Percentiles rank a stretch among this genome's conserved stretches.
These are phyloP conservation scores for Cephalopachus bancanus DNA, from an alignment of 2,797 vertebrate species.

Conservation along the genomic window DNA sequence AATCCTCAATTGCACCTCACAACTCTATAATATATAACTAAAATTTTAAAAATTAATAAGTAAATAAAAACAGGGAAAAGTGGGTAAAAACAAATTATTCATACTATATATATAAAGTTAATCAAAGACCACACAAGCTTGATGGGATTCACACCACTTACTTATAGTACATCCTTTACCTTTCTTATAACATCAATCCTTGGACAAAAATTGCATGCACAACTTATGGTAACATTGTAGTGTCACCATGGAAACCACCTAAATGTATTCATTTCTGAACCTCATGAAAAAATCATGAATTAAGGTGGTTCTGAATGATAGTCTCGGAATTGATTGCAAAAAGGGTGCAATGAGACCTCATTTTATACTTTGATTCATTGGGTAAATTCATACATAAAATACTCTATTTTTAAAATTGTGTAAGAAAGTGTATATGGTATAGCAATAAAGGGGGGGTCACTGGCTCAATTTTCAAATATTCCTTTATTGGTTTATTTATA, in stretches of 20 bases:
- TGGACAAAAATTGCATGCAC: constrained; percentile 36
- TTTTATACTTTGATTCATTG: constrained; percentile 5
- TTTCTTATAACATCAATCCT: constrained; percentile 12
- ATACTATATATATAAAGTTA: not conserved
- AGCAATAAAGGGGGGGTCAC: not conserved
- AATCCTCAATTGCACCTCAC: too few relatives aligned
- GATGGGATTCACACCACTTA: not conserved
- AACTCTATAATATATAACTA: too few relatives aligned
- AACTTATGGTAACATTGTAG: not conserved
- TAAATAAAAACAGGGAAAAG: not conserved
- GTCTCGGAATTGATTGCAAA: not conserved
- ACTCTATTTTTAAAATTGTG: not conserved
- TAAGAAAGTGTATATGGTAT: not conserved
- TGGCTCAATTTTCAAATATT: not conserved
- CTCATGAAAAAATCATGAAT: constrained; percentile 59
- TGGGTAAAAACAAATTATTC: not conserved
- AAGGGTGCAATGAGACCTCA: not conserved
- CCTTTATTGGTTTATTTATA: not conserved
- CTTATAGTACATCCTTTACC: not conserved
- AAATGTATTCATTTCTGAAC: constrained; percentile 51
- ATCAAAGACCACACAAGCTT: not conserved
- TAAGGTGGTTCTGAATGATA: not conserved
- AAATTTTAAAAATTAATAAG: not conserved
- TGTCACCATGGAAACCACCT: constrained; percentile 24
- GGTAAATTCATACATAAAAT: constrained; percentile 15